A percentile compares a stretch with the other conserved stretches of the same genome.
Evolutionary conservation across 2,797 vertebrate species (phyloP).

Genomic region (Gambelia wislizenii): DNA sequence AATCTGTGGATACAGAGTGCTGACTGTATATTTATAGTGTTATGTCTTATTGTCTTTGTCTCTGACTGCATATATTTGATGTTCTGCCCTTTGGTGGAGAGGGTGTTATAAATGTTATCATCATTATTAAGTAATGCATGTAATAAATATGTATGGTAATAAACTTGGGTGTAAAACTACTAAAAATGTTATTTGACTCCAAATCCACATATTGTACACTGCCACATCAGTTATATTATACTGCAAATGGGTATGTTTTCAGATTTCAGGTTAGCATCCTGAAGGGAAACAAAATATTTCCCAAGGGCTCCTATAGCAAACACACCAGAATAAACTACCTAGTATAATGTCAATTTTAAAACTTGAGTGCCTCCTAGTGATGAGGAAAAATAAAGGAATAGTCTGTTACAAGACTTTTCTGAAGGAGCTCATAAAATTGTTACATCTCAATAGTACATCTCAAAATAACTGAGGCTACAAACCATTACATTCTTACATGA

Average conservation of each 20-base stretch:
- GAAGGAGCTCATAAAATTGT: background rate
- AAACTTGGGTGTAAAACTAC: background rate
- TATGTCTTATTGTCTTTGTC: too few relatives aligned
- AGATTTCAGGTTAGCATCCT: background rate
- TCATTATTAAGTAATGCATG: background rate
- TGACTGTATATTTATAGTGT: too few relatives aligned
- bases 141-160: background rate
- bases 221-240: background rate
- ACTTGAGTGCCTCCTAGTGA: conserved; percentile 11
- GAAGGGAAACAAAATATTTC: conserved; percentile 3
- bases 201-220: background rate
- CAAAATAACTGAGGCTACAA: background rate
- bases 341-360: conserved; percentile 2
- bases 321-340: background rate
- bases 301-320: background rate
- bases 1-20: too few relatives aligned
- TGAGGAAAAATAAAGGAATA: background rate
- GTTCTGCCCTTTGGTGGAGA: too few relatives aligned
- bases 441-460: background rate
- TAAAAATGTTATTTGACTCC: background rate
- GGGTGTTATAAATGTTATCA: too few relatives aligned
- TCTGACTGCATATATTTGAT: too few relatives aligned
- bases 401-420: background rate
- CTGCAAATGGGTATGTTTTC: background rate
- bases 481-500: background rate